A percentile compares a stretch with the other conserved stretches of the same genome.
phyloP scores from a whole-genome alignment of 2,888 invertebrate species.

The Drosophila paramelanica region DNA sequence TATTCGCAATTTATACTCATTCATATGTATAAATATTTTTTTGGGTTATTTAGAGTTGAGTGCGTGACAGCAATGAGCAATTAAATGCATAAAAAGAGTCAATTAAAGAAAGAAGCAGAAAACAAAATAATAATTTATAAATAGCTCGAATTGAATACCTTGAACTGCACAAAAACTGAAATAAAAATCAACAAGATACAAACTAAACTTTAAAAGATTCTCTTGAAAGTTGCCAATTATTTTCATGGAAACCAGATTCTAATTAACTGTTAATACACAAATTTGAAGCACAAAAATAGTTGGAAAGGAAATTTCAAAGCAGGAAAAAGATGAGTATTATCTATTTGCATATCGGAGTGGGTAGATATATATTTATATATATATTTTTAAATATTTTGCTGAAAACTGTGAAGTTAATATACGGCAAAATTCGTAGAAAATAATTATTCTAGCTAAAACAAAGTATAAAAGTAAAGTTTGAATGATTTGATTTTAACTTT shows the following conservation, averaged over 20 bases:
- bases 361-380: too few relatives aligned
- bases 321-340: too few relatives aligned
- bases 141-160: neutral
- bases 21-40: neutral
- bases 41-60: neutral
- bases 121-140: neutral
- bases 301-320: neutral
- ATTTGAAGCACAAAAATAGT: too few relatives aligned
- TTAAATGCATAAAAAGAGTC: neutral
- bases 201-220: neutral
- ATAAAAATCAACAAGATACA: neutral
- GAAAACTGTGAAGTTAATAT: too few relatives aligned
- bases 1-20: slow-evolving; percentile 2
- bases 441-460: too few relatives aligned
- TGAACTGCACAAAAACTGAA: neutral
- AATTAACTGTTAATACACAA: too few relatives aligned
- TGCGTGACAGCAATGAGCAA: neutral
- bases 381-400: too few relatives aligned
- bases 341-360: too few relatives aligned
- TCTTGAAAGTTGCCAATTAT: neutral
- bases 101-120: neutral
- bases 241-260: neutral
- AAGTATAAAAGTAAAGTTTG: too few relatives aligned
- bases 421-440: too few relatives aligned
- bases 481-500: too few relatives aligned